Conservation (phyloP, 2,113 vertebrate species). For the Ancistrus triradiatus region DNA sequence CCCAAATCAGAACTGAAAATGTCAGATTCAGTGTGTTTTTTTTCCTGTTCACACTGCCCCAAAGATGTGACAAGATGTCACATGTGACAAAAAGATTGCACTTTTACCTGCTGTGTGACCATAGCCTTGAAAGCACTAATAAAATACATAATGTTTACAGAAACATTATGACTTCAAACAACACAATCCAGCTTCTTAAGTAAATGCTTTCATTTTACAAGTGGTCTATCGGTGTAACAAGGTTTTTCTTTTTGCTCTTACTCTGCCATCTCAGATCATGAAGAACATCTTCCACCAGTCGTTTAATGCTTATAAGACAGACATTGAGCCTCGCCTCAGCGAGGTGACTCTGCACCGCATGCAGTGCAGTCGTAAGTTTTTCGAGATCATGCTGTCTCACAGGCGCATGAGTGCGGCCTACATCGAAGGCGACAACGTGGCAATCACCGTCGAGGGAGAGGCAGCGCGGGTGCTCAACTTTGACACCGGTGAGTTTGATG, state of each 20-base stretch:
- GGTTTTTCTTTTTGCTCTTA: not conserved
- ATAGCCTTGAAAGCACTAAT: no score
- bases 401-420: constrained; percentile 65
- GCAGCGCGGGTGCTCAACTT: constrained; percentile 70
- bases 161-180: no score
- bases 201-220: no score
- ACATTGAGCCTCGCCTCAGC: constrained; percentile 67
- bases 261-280: constrained; percentile 59
- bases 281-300: constrained; percentile 77
- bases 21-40: no score
- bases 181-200: no score
- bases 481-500: constrained; percentile 61
- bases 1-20: no score
- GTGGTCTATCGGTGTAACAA: no score
- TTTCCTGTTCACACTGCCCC: no score
- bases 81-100: no score
- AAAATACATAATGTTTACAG: no score
- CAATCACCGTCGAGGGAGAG: constrained; percentile 72
- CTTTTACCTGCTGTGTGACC: no score
- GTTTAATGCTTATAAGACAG: constrained; percentile 70
- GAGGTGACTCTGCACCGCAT: constrained; percentile 61
- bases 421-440: constrained; percentile 66
- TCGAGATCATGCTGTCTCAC: constrained; percentile 70
- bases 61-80: no score
- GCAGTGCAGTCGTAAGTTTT: constrained; percentile 70